phyloP scores from a whole-genome alignment of 2,797 vertebrate genomes.

The Urophycis tenuis region DNA sequence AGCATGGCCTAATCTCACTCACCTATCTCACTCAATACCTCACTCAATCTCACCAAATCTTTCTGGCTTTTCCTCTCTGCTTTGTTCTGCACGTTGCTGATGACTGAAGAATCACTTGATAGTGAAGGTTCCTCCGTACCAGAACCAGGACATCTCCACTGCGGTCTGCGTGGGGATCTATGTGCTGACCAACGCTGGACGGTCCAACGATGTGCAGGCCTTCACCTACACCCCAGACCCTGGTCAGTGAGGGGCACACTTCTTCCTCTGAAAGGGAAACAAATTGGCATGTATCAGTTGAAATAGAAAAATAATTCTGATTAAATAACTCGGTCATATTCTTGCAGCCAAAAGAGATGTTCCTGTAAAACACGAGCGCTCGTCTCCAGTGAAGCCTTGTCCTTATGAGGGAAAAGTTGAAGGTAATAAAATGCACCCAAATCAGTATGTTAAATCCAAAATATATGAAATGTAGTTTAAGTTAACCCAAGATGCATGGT shows the following conservation, averaged over 20 bases:
- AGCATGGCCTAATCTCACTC: background rate
- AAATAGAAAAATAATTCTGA: background rate
- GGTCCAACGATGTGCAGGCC: conserved; percentile 90
- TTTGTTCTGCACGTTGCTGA: conserved; percentile 7
- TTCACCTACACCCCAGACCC: conserved; percentile 95
- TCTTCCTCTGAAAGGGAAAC: background rate
- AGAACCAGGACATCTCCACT: conserved; percentile 81
- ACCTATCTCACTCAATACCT: too few species aligned
- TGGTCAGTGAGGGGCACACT: conserved; percentile 70
- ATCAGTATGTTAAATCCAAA: background rate
- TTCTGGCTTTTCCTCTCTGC: background rate
- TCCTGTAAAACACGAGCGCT: conserved; percentile 89
- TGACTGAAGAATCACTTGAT: conserved; percentile 90
- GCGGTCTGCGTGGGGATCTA: conserved; percentile 89
- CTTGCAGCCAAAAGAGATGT: conserved; percentile 76
- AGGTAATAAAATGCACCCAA: conserved; percentile 66
- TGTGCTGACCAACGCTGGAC: conserved; percentile 92
- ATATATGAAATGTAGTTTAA: too few species aligned
- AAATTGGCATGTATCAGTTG: too few species aligned
- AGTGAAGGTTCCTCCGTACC: conserved; percentile 94
- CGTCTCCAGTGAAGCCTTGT: conserved; percentile 86
- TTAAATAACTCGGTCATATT: background rate
- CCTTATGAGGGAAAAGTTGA: conserved; percentile 90
- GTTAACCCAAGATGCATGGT: too few species aligned
- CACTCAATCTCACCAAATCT: too few species aligned